These are phyloP conservation scores for Chelonoidis abingdonii DNA, from an alignment of 2,113 vertebrate genomes.

Conservation along the genomic window DNA sequence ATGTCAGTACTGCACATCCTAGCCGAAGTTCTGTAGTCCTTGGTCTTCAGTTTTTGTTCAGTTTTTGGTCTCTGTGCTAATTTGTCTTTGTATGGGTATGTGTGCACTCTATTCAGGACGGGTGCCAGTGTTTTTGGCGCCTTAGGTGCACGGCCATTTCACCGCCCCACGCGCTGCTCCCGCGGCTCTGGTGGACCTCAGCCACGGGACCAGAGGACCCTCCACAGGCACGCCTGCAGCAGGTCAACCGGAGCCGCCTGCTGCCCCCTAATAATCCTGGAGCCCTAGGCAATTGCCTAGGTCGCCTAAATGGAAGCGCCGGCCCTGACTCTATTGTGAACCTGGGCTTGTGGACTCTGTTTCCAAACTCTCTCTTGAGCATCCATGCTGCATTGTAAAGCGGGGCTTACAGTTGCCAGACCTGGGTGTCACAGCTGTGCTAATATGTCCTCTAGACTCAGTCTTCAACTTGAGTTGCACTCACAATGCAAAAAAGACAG, in stretches of 20 bases:
- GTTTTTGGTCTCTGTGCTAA: rapidly evolving
- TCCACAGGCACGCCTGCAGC: too few relatives aligned
- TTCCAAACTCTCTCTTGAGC: background rate
- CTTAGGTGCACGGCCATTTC: too few relatives aligned
- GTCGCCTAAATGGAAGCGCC: too few relatives aligned
- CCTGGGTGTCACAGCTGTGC: background rate
- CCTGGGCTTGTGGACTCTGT: background rate
- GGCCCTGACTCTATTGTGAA: background rate
- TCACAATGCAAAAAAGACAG: background rate
- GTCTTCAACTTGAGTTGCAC: background rate
- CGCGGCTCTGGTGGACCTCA: too few relatives aligned
- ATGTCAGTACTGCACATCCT: rapidly evolving
- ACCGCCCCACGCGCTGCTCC: too few relatives aligned
- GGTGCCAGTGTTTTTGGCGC: too few relatives aligned
- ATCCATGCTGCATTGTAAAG: background rate
- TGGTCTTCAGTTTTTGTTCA: background rate
- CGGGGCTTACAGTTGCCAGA: background rate
- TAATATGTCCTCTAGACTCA: background rate
- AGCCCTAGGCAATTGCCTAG: too few relatives aligned
- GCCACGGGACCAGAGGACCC: too few relatives aligned
- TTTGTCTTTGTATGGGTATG: background rate
- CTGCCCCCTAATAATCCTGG: too few relatives aligned
- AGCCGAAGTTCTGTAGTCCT: background rate
- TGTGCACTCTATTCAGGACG: background rate
- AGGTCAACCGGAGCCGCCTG: too few relatives aligned